phyloP scores from a whole-genome alignment of 2,797 vertebrate species.

The Sternotherus odoratus region DNA sequence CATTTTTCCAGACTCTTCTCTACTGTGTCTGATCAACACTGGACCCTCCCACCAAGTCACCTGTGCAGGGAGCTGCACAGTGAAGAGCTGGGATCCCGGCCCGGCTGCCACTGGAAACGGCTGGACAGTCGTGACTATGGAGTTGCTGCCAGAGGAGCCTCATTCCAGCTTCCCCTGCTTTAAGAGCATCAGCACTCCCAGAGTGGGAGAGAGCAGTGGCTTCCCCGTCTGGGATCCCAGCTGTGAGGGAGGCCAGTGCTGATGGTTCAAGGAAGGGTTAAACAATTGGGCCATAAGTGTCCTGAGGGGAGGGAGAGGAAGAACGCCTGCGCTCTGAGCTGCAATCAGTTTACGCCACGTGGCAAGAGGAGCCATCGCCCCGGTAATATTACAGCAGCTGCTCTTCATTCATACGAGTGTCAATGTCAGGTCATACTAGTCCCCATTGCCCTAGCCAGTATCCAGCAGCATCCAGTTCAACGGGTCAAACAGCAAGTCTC shows the following conservation, averaged over 20 bases:
- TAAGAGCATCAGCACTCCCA: not conserved
- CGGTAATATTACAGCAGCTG: not conserved
- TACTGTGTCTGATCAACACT: not conserved
- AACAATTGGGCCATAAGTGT: not conserved
- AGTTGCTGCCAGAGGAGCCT: not conserved
- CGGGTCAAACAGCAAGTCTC: not conserved
- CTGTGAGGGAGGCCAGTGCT: not conserved
- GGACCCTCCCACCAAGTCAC: not conserved
- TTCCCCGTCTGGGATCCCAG: not conserved
- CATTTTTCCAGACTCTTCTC: not conserved
- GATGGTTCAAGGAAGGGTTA: not conserved
- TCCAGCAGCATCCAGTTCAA: not conserved
- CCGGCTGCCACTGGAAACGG: not conserved
- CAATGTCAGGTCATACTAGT: not conserved
- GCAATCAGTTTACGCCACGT: constrained; percentile 11
- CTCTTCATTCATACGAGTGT: not conserved
- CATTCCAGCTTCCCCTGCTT: not conserved
- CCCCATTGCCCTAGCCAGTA: not conserved
- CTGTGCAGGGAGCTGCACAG: not conserved
- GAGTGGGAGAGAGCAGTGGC: not conserved
- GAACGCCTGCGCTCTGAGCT: not conserved
- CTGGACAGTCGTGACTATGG: not conserved
- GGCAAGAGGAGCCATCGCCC: not conserved
- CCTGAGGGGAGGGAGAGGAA: constrained; percentile 16
- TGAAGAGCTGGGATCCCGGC: not conserved